Conservation (phyloP, 2,113 vertebrate species). For the Xerus inauris region DNA sequence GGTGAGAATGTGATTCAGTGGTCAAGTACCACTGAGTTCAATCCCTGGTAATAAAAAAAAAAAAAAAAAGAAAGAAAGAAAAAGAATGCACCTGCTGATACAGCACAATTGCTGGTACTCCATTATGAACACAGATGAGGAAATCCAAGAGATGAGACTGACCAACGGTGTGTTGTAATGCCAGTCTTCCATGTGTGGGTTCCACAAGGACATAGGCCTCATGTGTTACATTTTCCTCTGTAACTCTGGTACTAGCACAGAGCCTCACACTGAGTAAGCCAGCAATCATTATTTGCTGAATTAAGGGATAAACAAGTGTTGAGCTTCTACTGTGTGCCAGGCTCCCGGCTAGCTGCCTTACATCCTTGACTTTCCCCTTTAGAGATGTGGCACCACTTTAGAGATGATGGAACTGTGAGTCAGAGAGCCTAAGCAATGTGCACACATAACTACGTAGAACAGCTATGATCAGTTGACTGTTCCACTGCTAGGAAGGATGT, state of each 20-base stretch:
- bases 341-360: neutral
- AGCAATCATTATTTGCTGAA: neutral
- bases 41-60: no score
- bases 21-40: no score
- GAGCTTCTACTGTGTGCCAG: neutral
- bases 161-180: fast-evolving
- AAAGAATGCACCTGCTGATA: neutral
- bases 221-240: neutral
- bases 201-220: neutral
- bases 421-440: neutral
- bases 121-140: neutral
- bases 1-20: no score
- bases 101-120: neutral
- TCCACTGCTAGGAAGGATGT: neutral
- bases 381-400: neutral
- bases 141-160: neutral
- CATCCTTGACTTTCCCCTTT: neutral
- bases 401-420: neutral
- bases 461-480: neutral
- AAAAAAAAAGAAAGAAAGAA: no score
- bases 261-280: neutral
- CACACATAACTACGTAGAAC: neutral
- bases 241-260: neutral
- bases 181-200: no score
- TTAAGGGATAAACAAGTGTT: neutral